Percentiles rank a stretch among this genome's conserved stretches.
Conservation (phyloP, 2,888 invertebrate species). For the Harpalus rufipes region DNA sequence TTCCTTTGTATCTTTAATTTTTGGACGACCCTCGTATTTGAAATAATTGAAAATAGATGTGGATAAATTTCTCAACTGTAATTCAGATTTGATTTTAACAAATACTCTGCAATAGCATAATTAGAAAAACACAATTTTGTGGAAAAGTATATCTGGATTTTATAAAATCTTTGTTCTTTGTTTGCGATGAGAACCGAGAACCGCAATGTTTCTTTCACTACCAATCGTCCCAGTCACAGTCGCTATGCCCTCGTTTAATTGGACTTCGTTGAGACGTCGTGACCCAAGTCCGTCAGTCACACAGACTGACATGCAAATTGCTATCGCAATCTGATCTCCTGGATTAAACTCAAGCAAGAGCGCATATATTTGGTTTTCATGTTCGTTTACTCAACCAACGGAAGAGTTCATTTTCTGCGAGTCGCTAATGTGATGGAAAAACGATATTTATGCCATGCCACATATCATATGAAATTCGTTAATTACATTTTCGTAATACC, state of each 20-base stretch:
- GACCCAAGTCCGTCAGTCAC: constrained; percentile 49
- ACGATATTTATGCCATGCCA: neutral
- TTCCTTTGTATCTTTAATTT: no score
- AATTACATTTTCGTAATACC: no score
- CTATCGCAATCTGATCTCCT: constrained; percentile 57
- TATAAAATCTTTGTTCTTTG: no score
- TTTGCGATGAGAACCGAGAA: no score
- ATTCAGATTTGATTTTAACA: no score
- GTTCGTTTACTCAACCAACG: constrained; percentile 12
- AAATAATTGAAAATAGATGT: no score
- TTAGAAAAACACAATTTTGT: no score
- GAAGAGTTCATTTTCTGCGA: constrained; percentile 14
- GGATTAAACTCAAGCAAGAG: constrained; percentile 40
- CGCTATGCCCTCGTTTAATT: constrained; percentile 37
- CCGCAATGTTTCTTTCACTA: no score
- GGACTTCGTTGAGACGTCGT: constrained; percentile 23
- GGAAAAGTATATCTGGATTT: no score
- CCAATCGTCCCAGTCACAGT: neutral
- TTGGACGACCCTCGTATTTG: no score
- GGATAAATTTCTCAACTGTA: no score
- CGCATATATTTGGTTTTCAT: constrained; percentile 24
- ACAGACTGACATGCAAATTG: constrained; percentile 62
- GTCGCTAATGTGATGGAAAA: neutral
- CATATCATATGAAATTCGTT: neutral
- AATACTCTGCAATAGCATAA: no score